A percentile compares a stretch with the other conserved stretches of the same genome.
Evolutionary conservation across 1,140 invertebrate species (phyloP).

Genomic region (Bombus waltoni): DNA sequence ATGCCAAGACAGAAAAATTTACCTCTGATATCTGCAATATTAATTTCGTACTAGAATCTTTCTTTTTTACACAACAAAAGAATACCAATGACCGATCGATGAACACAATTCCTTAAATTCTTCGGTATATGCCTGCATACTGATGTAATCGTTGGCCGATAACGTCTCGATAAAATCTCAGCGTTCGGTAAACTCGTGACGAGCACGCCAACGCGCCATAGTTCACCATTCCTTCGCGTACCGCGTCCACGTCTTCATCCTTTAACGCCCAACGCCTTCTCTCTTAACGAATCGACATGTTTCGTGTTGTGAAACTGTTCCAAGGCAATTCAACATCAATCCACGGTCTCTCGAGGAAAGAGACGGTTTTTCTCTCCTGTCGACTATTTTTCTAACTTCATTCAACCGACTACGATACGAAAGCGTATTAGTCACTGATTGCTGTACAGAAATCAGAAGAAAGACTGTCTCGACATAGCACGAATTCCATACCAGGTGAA

Average conservation of each 20-base stretch:
- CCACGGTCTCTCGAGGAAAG: neutral
- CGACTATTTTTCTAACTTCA: slow-evolving; percentile 24
- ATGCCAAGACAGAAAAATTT: too few species aligned
- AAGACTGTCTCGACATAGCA: neutral
- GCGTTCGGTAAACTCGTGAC: neutral
- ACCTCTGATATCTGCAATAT: neutral
- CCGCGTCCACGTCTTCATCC: neutral
- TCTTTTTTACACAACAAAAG: neutral
- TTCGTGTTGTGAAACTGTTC: slow-evolving; percentile 31
- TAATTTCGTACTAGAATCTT: neutral
- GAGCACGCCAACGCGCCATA: slow-evolving; percentile 11
- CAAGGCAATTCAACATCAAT: neutral
- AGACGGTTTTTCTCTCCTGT: neutral
- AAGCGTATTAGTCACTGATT: neutral
- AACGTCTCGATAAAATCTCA: slow-evolving; percentile 5
- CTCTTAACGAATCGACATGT: neutral
- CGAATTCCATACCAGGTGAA: neutral
- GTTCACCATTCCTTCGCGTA: neutral
- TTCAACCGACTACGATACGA: neutral
- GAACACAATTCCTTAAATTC: neutral
- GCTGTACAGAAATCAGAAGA: neutral
- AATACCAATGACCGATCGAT: neutral
- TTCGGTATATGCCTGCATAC: neutral
- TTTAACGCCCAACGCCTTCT: neutral
- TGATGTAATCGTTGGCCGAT: neutral